Evolutionary conservation across 1,140 invertebrate genomes (phyloP), one percentile per base, ranked within the genome.

Genomic region (Temnothorax longispinosus): DNA sequence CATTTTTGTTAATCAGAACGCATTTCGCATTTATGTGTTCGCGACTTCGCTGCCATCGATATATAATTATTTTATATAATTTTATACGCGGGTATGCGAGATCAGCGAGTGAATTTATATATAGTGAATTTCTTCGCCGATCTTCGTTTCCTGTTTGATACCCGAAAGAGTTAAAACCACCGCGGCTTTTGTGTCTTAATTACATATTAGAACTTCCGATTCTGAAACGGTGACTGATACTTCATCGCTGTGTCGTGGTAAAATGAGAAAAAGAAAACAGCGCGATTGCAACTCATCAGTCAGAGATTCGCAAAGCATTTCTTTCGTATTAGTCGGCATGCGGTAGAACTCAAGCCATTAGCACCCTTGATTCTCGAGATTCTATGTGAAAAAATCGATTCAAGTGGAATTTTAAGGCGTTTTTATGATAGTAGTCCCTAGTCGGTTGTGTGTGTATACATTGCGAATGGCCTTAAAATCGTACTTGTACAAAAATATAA

Each of bases 371-470:
- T 78, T 88, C 21, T 54, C 32, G 72, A 90, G 69, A 82, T 35
- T 91, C 85, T 85, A 78, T 74, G 13, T 85, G 41, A 88, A 75
- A 85, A 87, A 88, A 88, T 81, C 76, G 27, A 65, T 85, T 38
- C 76, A 74, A 90, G 90, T 88, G 60, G 21, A 90, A 90, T 88
- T 91, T 91, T 87, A 90, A 91, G 86, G 82, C 77, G 35, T 71
- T 88, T 76, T 88, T 86, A 62, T 15, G 78, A 67, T 67, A 67
- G 76, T 76, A 88, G 35, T 47, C 60, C 60, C 78, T 88, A 71
- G 75, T 76, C 76, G 50, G 74, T 44, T 69, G 65, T 85, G 27
- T 82, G 13, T 81, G 41, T 74, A 84, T 84, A 84, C 69, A 56
- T 60, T 84, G 58, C 56, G 69, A 81, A 88, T 71, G 35, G 82